Evolutionary conservation across 2,888 invertebrate genomes (phyloP).

Genomic region (Drosophila pegasa): DNA sequence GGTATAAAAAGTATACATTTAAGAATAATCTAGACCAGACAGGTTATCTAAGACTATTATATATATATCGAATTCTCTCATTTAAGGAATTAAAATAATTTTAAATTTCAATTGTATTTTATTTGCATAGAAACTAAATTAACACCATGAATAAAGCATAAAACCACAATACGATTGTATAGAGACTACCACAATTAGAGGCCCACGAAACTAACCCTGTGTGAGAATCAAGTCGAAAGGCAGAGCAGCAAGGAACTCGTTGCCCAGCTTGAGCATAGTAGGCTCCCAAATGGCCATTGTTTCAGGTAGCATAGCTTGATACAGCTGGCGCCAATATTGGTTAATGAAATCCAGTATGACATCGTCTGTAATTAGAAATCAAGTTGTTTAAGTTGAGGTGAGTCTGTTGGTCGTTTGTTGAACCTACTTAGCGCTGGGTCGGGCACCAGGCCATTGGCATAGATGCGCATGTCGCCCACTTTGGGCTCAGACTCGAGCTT

Average conservation of each 20-base stretch:
- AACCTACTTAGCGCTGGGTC: slow-evolving; percentile 89
- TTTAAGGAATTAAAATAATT: not conserved
- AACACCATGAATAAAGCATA: slow-evolving; percentile 33
- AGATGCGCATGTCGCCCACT: slow-evolving; percentile 87
- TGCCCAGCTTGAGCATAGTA: slow-evolving; percentile 73
- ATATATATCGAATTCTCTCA: no score
- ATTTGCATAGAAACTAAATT: slow-evolving; percentile 47
- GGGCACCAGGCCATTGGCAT: slow-evolving; percentile 87
- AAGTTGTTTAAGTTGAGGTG: not conserved
- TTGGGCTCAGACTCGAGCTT: slow-evolving; percentile 88
- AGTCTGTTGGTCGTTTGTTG: not conserved
- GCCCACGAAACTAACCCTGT: slow-evolving; percentile 58
- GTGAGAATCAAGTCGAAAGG: slow-evolving; percentile 82
- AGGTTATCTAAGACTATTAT: no score
- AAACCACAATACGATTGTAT: slow-evolving; percentile 16
- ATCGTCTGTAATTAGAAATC: slow-evolving; percentile 64
- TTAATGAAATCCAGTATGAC: slow-evolving; percentile 85
- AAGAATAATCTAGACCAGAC: no score
- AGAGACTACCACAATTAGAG: slow-evolving; percentile 13
- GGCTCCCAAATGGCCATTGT: slow-evolving; percentile 83
- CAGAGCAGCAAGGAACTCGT: slow-evolving; percentile 81
- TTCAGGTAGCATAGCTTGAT: slow-evolving; percentile 85
- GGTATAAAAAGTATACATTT: no score
- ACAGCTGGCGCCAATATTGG: slow-evolving; percentile 86
- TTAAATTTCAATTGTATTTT: slow-evolving; percentile 23